These are phyloP conservation scores for Ciconia boyciana DNA, from an alignment of 2,113 vertebrate species.

Conservation along the genomic window DNA sequence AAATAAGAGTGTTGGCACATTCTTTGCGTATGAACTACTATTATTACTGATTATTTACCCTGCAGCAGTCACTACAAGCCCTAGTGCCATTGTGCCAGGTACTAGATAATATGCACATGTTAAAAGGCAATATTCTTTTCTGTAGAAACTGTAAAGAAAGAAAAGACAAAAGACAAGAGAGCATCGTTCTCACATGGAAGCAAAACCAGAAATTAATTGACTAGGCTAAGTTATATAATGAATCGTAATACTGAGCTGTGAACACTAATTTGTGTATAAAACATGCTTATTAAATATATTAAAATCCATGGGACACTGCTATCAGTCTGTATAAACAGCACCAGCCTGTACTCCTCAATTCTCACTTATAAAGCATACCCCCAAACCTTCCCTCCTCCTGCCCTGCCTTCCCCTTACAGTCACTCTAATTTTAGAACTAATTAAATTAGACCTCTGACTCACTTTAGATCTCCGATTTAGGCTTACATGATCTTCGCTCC, in stretches of 20 bases:
- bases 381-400: background rate
- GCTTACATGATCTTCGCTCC: background rate
- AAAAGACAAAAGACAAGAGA: background rate
- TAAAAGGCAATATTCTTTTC: background rate
- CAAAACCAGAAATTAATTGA: conserved; percentile 26
- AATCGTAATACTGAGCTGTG: background rate
- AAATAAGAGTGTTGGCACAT: background rate
- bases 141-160: background rate
- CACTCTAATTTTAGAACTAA: conserved; percentile 3
- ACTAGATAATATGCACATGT: background rate
- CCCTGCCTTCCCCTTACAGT: background rate
- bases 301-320: background rate
- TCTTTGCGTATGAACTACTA: background rate
- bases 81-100: background rate
- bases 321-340: background rate
- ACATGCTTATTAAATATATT: conserved; percentile 6
- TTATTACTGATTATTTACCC: background rate
- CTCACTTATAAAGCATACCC: background rate
- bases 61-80: background rate
- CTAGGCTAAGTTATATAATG: background rate
- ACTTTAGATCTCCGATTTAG: background rate
- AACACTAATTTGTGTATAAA: background rate
- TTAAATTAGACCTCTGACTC: conserved; percentile 38
- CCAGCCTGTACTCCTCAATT: background rate
- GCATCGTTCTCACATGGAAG: background rate